These are phyloP conservation scores for Tor tambroides DNA, from an alignment of 2,113 vertebrate species.

Conservation along the genomic window DNA sequence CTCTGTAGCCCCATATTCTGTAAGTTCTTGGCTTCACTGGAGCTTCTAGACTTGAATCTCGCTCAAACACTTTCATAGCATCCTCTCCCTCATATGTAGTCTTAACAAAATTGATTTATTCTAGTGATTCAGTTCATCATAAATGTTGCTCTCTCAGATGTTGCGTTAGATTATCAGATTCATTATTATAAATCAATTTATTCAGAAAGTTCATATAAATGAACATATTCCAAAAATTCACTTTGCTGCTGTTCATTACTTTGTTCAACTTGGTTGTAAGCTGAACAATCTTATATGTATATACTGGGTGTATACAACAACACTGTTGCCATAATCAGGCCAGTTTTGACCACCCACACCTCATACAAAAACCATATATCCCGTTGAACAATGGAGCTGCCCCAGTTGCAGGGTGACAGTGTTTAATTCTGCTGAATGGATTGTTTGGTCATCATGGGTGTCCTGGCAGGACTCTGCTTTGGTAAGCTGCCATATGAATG, in stretches of 20 bases:
- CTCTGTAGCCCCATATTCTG: neutral
- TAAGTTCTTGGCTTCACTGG: neutral
- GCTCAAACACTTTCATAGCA: neutral
- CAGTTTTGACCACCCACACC: neutral
- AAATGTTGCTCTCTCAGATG: no score
- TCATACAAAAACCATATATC: neutral
- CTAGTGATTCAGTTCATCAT: neutral
- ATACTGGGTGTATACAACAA: neutral
- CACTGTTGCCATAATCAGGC: neutral
- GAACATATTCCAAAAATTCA: neutral
- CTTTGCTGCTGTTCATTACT: neutral
- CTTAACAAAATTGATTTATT: neutral
- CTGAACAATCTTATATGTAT: no score
- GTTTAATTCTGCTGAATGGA: conserved; percentile 40
- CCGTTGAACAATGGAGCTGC: neutral
- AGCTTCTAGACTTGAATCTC: conserved; percentile 4
- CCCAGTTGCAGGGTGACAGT: conserved; percentile 36
- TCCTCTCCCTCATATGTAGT: neutral
- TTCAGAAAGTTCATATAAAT: neutral
- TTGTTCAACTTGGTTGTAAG: neutral
- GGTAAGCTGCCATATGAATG: conserved; percentile 62
- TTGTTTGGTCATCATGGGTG: conserved; percentile 38
- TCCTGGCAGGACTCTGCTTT: conserved; percentile 48
- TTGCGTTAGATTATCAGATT: neutral
- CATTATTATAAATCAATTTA: neutral